Evolutionary conservation across 2,113 vertebrate species (phyloP).

Genomic region (Chlamydotis undulata): DNA sequence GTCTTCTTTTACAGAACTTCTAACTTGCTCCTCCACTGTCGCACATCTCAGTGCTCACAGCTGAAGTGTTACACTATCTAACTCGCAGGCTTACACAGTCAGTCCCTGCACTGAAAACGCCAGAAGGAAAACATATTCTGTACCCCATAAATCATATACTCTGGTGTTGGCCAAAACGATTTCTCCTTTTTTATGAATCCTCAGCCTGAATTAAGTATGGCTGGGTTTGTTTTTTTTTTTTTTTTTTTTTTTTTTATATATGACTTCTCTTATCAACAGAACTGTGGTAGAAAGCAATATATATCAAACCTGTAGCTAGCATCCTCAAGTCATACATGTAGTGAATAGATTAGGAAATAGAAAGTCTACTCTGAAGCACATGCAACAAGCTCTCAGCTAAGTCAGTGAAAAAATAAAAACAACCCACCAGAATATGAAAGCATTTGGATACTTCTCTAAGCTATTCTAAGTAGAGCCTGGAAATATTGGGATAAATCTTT

Average conservation of each 20-base stretch:
- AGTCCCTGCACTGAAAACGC: conserved; percentile 34
- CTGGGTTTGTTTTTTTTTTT: neutral
- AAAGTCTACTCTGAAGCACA: neutral
- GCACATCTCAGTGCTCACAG: conserved; percentile 61
- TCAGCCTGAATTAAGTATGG: neutral
- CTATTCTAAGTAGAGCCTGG: neutral
- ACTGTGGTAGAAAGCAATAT: neutral
- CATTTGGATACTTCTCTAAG: neutral
- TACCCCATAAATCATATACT: conserved; percentile 31
- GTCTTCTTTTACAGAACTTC: conserved; percentile 54
- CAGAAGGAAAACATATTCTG: conserved; percentile 57
- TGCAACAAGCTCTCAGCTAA: neutral
- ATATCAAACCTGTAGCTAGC: neutral
- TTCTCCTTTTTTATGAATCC: neutral
- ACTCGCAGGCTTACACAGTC: conserved; percentile 48
- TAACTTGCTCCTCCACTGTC: conserved; percentile 36
- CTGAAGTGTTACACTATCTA: conserved; percentile 67
- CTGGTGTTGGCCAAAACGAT: neutral
- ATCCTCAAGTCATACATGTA: neutral
- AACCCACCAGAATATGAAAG: neutral
- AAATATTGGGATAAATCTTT: neutral
- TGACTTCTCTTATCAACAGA: neutral
- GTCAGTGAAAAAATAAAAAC: neutral
- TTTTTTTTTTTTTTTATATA: neutral
- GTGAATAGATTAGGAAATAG: neutral